Base-by-base conservation (phyloP, 2,888 invertebrate species). In the Drosophila merina region DNA sequence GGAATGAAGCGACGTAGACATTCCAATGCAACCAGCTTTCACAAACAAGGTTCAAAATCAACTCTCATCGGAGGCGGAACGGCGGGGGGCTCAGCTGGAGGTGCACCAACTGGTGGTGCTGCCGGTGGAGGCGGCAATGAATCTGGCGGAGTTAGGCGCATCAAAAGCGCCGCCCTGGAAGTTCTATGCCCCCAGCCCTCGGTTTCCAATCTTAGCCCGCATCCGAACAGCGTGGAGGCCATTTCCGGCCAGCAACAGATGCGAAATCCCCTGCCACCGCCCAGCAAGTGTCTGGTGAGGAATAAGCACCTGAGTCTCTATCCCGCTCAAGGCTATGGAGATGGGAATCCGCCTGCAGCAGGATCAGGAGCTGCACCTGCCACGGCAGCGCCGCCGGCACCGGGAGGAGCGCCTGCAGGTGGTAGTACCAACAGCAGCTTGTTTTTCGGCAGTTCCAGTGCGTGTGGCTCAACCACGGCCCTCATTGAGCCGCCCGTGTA, bases 211-310 rank as follows among this genome's bases (percentile, higher is more conserved):
- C 92, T 96, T 82, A 94, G 95, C n/a, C 94, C 95, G 14, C 96
- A 96, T 91, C 96, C 96, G 0, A 96, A 96, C 86, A 96, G 96
- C 89, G 94, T 95, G 47, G 96, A 96, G 90, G 95, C 96, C 5
- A 96, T 96, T 38, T 89, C 89, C 50, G 94, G 94, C 0, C 94
- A 94, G 81, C 93, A 93, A 48, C 89, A 89, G 86, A 91, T 94
- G n/a, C 94, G 94, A 77, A 95, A 95, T 90, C 95, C 95, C 3
- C 92, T 95, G 69, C 95, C 95, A 14, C 95, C 95, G 6, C 95
- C 95, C 20, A 95, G 95, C 86, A 94, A 94, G 81, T 93, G 94
- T 82, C 91, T 95, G 58, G 94, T 95, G 3, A 92, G 95, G 7
- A 95, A 95, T 72, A 95, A 95, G 42, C 95, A 95, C 88, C 91